phyloP scores from a whole-genome alignment of 2,113 vertebrate species.

The Epinephelus lanceolatus region DNA sequence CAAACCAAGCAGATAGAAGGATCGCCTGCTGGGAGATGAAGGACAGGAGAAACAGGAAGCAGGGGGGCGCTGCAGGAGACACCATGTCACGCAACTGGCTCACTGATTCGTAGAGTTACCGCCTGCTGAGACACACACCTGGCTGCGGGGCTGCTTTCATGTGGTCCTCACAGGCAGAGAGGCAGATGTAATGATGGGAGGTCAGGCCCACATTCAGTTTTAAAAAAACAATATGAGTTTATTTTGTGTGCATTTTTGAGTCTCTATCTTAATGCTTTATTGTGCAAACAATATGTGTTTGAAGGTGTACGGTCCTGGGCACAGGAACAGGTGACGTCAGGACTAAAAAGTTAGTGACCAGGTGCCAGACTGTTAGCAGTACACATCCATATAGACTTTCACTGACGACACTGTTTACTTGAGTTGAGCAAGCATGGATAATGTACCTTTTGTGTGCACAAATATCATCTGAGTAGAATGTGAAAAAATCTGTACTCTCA shows the following conservation, averaged over 20 bases:
- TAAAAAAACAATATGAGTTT: neutral
- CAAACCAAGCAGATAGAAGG: conserved; percentile 50
- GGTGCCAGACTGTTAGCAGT: no score
- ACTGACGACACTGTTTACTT: no score
- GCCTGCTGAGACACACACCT: conserved; percentile 69
- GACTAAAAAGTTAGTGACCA: no score
- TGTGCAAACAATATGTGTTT: conserved; percentile 6
- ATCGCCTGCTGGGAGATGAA: conserved; percentile 66
- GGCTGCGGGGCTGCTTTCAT: conserved; percentile 42
- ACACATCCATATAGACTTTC: no score
- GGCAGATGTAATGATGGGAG: neutral
- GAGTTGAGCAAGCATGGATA: no score
- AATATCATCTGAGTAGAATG: no score
- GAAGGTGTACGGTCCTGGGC: no score
- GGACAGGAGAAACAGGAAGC: conserved; percentile 69
- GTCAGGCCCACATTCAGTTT: neutral
- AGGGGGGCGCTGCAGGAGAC: conserved; percentile 55
- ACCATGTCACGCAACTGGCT: conserved; percentile 55
- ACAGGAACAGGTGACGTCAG: no score
- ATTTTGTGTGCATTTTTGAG: neutral
- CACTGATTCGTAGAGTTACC: conserved; percentile 47
- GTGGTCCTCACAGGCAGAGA: conserved; percentile 20
- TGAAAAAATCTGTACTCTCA: no score
- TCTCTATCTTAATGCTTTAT: neutral
- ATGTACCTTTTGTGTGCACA: no score